A percentile compares a stretch with the other conserved stretches of the same genome.
phyloP scores from a whole-genome alignment of 2,113 vertebrate genomes.

The Ellobius talpinus region DNA sequence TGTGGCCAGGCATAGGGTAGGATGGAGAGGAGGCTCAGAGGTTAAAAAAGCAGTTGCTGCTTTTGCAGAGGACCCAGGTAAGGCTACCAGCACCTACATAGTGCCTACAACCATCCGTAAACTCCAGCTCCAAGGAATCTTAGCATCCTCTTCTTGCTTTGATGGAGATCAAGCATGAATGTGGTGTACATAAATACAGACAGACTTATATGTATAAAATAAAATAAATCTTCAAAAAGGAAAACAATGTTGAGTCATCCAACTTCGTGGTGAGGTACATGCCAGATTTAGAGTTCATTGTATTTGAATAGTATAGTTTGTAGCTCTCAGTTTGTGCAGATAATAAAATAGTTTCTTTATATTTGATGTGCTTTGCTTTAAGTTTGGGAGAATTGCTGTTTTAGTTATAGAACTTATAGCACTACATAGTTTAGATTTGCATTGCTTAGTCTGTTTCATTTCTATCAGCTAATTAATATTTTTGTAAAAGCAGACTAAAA shows the following conservation, averaged over 20 bases:
- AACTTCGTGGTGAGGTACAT: conserved; percentile 47
- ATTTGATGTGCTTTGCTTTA: conserved; percentile 62
- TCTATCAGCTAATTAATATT: conserved; percentile 85
- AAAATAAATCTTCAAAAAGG: not conserved
- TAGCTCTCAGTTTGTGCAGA: conserved; percentile 59
- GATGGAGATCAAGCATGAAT: not conserved
- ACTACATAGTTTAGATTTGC: conserved; percentile 84
- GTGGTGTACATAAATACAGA: not conserved
- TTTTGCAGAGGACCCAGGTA: not conserved
- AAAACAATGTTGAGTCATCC: not conserved
- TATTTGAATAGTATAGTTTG: conserved; percentile 52
- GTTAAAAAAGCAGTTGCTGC: not conserved
- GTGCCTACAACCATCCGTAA: not conserved
- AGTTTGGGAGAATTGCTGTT: conserved; percentile 14
- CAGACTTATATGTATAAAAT: not conserved
- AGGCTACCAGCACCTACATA: not conserved
- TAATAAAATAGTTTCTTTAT: conserved; percentile 63
- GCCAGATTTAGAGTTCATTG: conserved; percentile 56
- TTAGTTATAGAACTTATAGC: conserved; percentile 82
- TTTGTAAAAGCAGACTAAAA: conserved; percentile 82
- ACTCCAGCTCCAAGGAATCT: not conserved
- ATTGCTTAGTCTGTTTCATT: conserved; percentile 85
- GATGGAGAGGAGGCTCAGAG: not conserved
- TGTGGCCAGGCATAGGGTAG: not conserved
- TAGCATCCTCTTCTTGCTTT: not conserved